phyloP scores from a whole-genome alignment of 2,113 vertebrate species.

The Amazona guildingii region DNA sequence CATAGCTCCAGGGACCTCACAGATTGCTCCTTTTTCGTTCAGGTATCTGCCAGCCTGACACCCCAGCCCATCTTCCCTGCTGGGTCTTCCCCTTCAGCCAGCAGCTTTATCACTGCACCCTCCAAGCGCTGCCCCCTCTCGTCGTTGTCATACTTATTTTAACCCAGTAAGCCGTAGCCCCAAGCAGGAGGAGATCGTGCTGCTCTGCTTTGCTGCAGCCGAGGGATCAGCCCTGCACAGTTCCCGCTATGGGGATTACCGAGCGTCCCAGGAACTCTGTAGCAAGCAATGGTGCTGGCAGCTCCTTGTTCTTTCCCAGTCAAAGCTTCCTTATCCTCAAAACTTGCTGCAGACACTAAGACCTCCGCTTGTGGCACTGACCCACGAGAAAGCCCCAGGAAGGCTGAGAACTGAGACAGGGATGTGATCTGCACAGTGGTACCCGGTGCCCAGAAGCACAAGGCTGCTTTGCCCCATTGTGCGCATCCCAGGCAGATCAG shows the following conservation, averaged over 20 bases:
- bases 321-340: background rate
- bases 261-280: rapidly evolving
- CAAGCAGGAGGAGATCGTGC: background rate
- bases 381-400: background rate
- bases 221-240: rapidly evolving
- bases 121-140: rapidly evolving
- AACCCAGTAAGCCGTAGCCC: background rate
- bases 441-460: rapidly evolving
- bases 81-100: background rate
- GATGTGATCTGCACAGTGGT: background rate
- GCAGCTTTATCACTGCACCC: background rate
- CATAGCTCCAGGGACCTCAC: background rate
- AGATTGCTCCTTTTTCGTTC: background rate
- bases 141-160: background rate
- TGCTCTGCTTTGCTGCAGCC: background rate
- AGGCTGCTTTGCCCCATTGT: background rate
- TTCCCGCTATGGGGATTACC: background rate
- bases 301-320: background rate
- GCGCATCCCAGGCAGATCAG: rapidly evolving
- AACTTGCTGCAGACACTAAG: too few relatives aligned
- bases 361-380: rapidly evolving
- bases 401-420: background rate
- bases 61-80: background rate
- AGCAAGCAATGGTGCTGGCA: rapidly evolving
- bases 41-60: background rate